A percentile compares a stretch with the other conserved stretches of the same genome.
These are phyloP conservation scores for Caloenas nicobarica DNA, from an alignment of 2,113 vertebrate species.

Conservation along the genomic window DNA sequence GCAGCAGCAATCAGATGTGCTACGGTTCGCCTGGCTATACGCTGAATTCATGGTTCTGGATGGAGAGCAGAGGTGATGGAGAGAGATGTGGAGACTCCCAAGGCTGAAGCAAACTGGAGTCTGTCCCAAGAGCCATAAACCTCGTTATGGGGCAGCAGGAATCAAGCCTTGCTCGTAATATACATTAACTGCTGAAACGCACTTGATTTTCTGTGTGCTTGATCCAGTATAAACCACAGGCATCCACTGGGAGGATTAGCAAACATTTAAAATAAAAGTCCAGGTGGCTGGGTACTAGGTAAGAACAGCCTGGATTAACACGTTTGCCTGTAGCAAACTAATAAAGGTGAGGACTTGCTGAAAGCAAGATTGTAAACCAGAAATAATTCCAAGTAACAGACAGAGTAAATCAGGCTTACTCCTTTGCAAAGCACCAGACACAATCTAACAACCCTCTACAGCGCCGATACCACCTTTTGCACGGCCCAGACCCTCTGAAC, in stretches of 20 bases:
- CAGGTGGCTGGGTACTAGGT: not conserved
- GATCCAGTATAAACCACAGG: slow-evolving; percentile 38
- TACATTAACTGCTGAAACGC: slow-evolving; percentile 7
- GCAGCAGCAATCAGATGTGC: not conserved
- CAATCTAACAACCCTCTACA: not conserved
- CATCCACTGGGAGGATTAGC: slow-evolving; percentile 37
- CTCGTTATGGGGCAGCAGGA: not conserved
- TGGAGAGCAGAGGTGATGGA: not conserved
- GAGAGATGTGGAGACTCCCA: not conserved
- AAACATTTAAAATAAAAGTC: slow-evolving; percentile 22
- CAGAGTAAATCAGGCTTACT: not conserved
- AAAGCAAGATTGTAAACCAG: slow-evolving; percentile 35
- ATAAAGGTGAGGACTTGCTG: slow-evolving; percentile 42
- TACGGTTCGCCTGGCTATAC: not conserved
- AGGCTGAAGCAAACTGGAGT: not conserved
- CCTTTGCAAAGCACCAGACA: not conserved
- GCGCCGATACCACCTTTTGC: not conserved
- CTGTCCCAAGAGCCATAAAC: not conserved
- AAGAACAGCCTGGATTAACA: slow-evolving; percentile 30
- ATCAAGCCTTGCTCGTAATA: not conserved
- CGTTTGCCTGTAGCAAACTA: not conserved
- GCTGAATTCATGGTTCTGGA: not conserved
- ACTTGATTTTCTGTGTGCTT: slow-evolving; percentile 1
- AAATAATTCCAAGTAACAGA: not conserved
- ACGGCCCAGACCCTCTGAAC: not conserved